Base-by-base conservation (phyloP, 2,888 invertebrate species). In the Melolontha melolontha region DNA sequence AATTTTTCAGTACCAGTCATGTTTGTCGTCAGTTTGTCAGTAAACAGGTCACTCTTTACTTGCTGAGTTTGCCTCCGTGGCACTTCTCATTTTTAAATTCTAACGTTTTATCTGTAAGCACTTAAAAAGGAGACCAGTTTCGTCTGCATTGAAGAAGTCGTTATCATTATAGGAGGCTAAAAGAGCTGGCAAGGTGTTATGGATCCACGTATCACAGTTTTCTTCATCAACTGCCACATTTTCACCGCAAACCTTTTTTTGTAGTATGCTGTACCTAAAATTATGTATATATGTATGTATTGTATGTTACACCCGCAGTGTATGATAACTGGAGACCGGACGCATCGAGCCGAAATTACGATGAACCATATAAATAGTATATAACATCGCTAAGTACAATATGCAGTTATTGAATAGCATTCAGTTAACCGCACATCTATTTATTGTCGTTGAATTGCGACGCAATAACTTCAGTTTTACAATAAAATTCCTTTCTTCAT, bases 181-280 rank as follows among this genome's bases (percentile, higher is more conserved):
- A 47, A 47, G 47, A 29, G 29, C 29, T 29, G 29, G 29, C 29
- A 6, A 47, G 14, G 47, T 47, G 14, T 47, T 47, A 47, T 12
- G 47, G 47, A 47, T 12, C 47, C 47, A 47, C 47, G 14, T 47
- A 47, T 47, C 47, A 47, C 47, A 12, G n/a, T 47, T 47, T 47
- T 47, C 12, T 47, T 12, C n/a, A 47, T 47, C 47, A 47, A 47
- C 47, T 47, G 47, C 47, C 47, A 16, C 14, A 47, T 14, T 12
- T 47, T 2, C n/a, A 47, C 47, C 47, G n/a, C 14, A 47, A 47
- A 12, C n/a, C 47, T 12, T 12, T 11, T 47, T 47, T 12, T 47
- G n/a, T n/a, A n/a, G n/a, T n/a, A n/a, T n/a, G n/a, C n/a, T n/a
- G n/a, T n/a, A n/a, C n/a, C n/a, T n/a, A n/a, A n/a, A n/a, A n/a